Evolutionary conservation across 2,113 vertebrate species (phyloP).

Genomic region (Erythrocercus mccallii): DNA sequence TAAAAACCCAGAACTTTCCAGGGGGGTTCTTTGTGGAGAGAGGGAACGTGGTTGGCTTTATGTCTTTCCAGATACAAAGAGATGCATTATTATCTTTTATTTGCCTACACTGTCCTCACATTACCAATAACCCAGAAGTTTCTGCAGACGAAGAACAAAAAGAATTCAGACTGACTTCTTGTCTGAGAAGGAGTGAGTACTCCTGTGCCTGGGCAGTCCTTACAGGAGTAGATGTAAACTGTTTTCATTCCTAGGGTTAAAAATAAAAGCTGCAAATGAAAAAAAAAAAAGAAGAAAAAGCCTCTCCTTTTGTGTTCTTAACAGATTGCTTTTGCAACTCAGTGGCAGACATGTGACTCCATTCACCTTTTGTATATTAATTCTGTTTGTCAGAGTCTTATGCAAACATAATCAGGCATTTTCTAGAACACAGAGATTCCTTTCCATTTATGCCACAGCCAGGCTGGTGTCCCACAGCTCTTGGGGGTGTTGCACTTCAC

Average conservation of each 20-base stretch:
- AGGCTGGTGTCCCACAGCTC: not conserved
- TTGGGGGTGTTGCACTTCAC: not conserved
- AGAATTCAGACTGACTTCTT: not conserved
- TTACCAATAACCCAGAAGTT: not conserved
- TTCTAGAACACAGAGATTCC: not conserved
- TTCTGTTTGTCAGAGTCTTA: not conserved
- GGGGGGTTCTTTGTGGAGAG: not conserved
- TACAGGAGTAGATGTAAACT: not conserved
- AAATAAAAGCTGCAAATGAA: not conserved
- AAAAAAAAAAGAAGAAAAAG: not conserved
- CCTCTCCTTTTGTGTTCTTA: not conserved
- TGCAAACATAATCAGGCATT: not conserved
- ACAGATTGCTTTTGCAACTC: not conserved
- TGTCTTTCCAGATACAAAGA: not conserved
- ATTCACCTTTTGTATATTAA: not conserved
- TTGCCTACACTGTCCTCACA: not conserved
- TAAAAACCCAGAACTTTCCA: not conserved
- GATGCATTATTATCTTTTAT: conserved; percentile 17
- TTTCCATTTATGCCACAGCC: accelerated
- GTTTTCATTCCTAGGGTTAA: not conserved
- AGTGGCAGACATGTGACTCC: not conserved
- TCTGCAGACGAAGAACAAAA: not conserved
- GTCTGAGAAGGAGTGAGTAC: not conserved
- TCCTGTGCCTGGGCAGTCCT: not conserved
- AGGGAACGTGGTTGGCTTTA: not conserved